A percentile compares a stretch with the other conserved stretches of the same genome.
phyloP scores from a whole-genome alignment of 2,888 invertebrate species.

The Calephelis perditalis region DNA sequence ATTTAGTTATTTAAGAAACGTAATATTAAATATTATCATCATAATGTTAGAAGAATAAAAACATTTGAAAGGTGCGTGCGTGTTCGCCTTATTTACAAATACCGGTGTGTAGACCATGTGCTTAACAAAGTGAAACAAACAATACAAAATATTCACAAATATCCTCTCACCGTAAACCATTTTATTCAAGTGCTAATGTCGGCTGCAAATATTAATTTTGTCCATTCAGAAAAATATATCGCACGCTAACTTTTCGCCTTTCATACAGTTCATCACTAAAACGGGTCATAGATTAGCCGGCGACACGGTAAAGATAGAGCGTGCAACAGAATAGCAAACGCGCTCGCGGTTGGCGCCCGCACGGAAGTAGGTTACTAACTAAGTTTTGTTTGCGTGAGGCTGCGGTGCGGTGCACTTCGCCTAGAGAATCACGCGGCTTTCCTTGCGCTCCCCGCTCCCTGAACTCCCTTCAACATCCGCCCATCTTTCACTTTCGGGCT shows the following conservation, averaged over 20 bases:
- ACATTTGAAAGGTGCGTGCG: conserved; percentile 49
- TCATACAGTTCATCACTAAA: conserved; percentile 62
- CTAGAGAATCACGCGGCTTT: conserved; percentile 45
- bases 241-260: conserved; percentile 48
- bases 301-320: conserved; percentile 30
- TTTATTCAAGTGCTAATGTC: conserved; percentile 62
- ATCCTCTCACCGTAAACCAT: conserved; percentile 76
- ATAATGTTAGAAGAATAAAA: background rate
- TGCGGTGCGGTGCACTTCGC: conserved; percentile 64
- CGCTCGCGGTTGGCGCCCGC: conserved; percentile 71
- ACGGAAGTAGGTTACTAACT: conserved; percentile 78
- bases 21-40: background rate
- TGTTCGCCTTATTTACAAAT: conserved; percentile 40
- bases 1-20: background rate
- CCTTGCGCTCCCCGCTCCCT: conserved; percentile 35
- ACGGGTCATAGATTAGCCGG: conserved; percentile 48
- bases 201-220: conserved; percentile 49
- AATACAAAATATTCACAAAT: conserved; percentile 51
- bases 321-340: conserved; percentile 41
- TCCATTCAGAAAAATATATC: conserved; percentile 55
- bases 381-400: conserved; percentile 79
- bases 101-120: conserved; percentile 51
- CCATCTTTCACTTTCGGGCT: conserved; percentile 66
- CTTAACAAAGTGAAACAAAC: conserved; percentile 61
- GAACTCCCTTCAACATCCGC: conserved; percentile 40